phyloP scores from a whole-genome alignment of 1,140 invertebrate genomes.

The Phenacoccus solenopsis region DNA sequence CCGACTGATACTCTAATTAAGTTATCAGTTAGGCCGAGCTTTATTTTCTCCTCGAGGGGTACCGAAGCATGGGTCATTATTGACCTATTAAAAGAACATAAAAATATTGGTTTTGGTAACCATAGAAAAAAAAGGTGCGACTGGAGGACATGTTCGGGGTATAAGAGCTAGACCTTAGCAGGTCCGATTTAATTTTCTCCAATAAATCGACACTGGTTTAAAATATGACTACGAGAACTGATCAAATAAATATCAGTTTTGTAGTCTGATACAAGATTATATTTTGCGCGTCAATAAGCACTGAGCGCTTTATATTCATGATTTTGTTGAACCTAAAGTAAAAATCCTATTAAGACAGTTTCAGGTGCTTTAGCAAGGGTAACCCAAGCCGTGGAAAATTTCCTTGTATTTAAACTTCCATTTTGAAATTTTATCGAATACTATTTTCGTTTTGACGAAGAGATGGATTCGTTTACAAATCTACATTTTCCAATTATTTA shows the following conservation, averaged over 20 bases:
- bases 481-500: no score
- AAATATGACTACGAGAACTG: not conserved
- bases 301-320: not conserved
- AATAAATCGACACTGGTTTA: no score
- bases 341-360: no score
- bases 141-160: not conserved
- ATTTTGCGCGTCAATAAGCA: no score
- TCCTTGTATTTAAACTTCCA: no score
- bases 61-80: constrained; percentile 74
- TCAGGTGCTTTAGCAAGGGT: no score
- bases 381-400: no score
- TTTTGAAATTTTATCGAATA: no score
- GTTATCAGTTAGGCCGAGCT: constrained; percentile 73
- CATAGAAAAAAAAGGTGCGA: not conserved
- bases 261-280: not conserved
- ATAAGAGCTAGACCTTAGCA: not conserved
- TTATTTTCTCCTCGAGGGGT: constrained; percentile 50
- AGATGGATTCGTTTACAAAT: no score
- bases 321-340: no score
- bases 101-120: constrained; percentile 8
- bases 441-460: no score
- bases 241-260: not conserved
- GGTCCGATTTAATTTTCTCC: not conserved
- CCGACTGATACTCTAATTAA: constrained; percentile 86
- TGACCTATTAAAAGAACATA: constrained; percentile 34